phyloP scores from a whole-genome alignment of 2,113 vertebrate genomes.

The Malaclemys terrapin region DNA sequence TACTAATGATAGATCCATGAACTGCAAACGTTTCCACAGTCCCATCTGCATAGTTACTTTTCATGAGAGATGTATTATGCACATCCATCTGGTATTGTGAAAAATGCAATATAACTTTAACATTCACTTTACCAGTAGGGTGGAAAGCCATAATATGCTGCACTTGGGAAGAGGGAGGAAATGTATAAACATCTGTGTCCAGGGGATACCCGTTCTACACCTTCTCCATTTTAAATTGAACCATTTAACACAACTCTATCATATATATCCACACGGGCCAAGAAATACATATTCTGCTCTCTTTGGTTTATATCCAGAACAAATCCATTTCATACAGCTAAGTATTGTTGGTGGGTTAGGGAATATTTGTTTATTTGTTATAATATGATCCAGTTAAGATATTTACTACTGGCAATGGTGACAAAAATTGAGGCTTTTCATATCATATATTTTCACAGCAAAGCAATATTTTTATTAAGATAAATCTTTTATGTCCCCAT shows the following conservation, averaged over 20 bases:
- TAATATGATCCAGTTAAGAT: constrained; percentile 63
- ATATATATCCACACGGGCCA: not conserved
- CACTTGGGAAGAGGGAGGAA: not conserved
- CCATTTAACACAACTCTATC: not conserved
- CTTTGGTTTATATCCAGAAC: constrained; percentile 37
- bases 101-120: constrained; percentile 24
- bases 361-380: constrained; percentile 72
- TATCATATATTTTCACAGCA: not conserved
- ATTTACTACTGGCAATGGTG: constrained; percentile 56
- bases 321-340: constrained; percentile 58
- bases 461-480: not conserved
- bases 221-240: constrained; percentile 39
- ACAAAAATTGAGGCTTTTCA: constrained; percentile 63
- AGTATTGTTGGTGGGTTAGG: constrained; percentile 58
- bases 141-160: not conserved
- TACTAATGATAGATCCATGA: constrained; percentile 54
- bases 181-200: constrained; percentile 14
- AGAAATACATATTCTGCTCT: constrained; percentile 21
- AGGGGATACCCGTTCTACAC: not conserved
- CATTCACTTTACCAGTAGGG: constrained; percentile 24
- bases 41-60: constrained; percentile 57
- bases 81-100: not conserved
- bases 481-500: not conserved
- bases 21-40: constrained; percentile 41
- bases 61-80: constrained; percentile 50